Conservation (phyloP, 2,113 vertebrate species). For the Acinonyx jubatus region DNA sequence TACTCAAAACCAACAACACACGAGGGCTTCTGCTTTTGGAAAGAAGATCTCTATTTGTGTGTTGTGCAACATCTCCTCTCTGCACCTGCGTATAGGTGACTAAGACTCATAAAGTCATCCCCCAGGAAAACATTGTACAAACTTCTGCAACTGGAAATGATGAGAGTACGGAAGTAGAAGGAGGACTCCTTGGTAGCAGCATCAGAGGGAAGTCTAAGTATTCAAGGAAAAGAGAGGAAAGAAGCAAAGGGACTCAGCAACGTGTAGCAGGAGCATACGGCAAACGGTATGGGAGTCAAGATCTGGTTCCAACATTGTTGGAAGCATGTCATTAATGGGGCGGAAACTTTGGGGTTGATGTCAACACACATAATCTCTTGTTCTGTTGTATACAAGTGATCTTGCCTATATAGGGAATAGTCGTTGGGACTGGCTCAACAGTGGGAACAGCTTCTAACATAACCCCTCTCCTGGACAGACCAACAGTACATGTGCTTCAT, state of each 20-base stretch:
- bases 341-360: not conserved
- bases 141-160: not conserved
- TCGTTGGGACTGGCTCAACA: no score
- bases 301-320: not conserved
- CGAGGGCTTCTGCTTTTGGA: not conserved
- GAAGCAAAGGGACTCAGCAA: not conserved
- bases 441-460: not conserved
- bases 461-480: not conserved
- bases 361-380: not conserved
- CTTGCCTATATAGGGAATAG: accelerated
- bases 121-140: not conserved
- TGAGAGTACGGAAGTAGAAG: not conserved
- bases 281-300: accelerated
- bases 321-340: not conserved
- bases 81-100: not conserved
- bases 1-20: not conserved
- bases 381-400: not conserved
- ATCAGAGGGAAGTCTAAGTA: not conserved
- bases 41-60: accelerated
- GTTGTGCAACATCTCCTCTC: accelerated
- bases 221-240: not conserved
- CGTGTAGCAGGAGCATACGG: accelerated
- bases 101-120: not conserved
- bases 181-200: accelerated
- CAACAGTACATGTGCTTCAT: not conserved